Conservation (phyloP, 2,113 vertebrate genomes). For the Orycteropus afer region DNA sequence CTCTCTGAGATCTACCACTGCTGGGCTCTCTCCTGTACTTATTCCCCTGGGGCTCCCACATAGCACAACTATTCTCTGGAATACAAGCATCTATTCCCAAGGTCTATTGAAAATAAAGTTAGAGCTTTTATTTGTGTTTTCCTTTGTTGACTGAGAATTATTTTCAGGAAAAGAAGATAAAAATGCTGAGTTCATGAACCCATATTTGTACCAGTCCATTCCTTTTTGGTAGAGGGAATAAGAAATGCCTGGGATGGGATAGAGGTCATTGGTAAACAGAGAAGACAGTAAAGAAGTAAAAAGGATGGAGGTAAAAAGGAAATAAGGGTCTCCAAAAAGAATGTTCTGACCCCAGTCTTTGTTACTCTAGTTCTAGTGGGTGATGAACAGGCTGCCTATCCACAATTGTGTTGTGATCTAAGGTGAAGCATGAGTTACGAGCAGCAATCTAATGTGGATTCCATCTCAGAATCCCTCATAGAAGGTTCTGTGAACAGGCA, state of each 20-base stretch:
- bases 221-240: slow-evolving; percentile 8
- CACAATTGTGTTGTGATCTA: background rate
- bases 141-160: background rate
- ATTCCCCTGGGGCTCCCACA: background rate
- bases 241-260: background rate
- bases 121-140: background rate
- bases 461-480: background rate
- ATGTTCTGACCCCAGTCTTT: background rate
- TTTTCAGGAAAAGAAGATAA: slow-evolving; percentile 2
- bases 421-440: background rate
- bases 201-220: background rate
- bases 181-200: background rate
- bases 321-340: background rate
- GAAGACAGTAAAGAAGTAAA: background rate
- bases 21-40: background rate
- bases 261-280: background rate
- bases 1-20: background rate
- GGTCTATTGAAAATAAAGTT: background rate
- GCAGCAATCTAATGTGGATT: background rate
- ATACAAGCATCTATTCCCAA: background rate
- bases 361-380: background rate
- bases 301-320: background rate
- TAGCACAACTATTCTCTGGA: background rate
- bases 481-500: background rate
- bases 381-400: background rate